phyloP scores from a whole-genome alignment of 2,113 vertebrate species.

The Phasianus colchicus region DNA sequence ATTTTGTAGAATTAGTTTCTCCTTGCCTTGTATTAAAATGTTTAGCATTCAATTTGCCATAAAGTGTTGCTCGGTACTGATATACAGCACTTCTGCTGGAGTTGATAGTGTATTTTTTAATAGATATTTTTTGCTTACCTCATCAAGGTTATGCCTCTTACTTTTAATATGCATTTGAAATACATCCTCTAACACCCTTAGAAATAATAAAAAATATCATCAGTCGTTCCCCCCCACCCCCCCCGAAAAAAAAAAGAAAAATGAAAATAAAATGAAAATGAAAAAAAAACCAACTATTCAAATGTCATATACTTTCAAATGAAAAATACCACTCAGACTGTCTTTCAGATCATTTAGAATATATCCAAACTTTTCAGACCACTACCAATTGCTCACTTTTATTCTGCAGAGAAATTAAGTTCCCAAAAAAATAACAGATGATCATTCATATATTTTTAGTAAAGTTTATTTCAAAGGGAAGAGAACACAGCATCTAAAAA shows the following conservation, averaged over 20 bases:
- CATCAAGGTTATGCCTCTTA: conserved; percentile 52
- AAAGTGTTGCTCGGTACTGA: conserved; percentile 10
- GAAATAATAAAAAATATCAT: conserved; percentile 29
- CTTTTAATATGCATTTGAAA: conserved; percentile 67
- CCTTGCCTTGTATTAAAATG: conserved; percentile 24
- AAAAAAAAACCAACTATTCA: neutral
- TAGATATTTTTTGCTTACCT: conserved; percentile 36
- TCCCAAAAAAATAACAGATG: neutral
- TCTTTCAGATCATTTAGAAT: neutral
- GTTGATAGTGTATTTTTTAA: conserved; percentile 53
- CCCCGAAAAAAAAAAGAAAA: neutral
- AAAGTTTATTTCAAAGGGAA: neutral
- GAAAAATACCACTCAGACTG: neutral
- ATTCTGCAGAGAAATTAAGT: neutral
- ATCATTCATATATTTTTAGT: neutral
- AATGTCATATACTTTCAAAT: conserved; percentile 6
- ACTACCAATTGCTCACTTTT: neutral
- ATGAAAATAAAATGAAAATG: neutral
- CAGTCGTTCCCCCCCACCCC: neutral
- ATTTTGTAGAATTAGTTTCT: neutral
- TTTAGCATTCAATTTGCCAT: neutral
- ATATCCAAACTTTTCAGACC: neutral
- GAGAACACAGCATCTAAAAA: neutral
- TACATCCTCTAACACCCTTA: conserved; percentile 49
- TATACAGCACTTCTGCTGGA: conserved; percentile 11